Base-by-base conservation (phyloP, 2,888 invertebrate genomes). In the Drosophila leonis region DNA sequence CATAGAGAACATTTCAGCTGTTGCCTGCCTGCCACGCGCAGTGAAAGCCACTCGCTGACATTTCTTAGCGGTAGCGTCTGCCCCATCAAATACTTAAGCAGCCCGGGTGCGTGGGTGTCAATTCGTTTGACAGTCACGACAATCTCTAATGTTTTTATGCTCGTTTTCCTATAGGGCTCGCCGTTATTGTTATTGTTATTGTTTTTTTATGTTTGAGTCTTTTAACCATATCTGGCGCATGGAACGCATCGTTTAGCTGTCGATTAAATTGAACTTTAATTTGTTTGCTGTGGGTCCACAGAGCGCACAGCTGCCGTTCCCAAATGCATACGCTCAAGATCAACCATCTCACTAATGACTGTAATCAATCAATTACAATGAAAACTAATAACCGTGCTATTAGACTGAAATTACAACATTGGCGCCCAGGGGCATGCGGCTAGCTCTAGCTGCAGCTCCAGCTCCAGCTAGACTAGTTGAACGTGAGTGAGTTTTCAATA, bases 311-410 rank as follows among this genome's bases (percentile, higher is more conserved):
- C 72, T 72, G 72, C 57, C 73, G 71, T 39, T 33, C 27, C 63
- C 62, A 61, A 54, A 48, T 66, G 57, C 65, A 65, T 59, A 57
- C 55, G 61, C 67, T 79, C 73, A 55, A 65, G 70, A 81, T 77
- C 69, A 42, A 42, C 66, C 65, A 72, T 60, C 75, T 56, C 41
- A 61, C 68, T 81, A 81, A 81, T 79, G 77, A 67, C 78, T 57
- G 75, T 72, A 79, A 88, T 85, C 84, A 88, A 88, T 83, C 84
- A 85, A 84, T 88, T 84, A 86, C 70, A 79, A 73, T 79, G 80
- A 57, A 78, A 88, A 81, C 79, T 79, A 88, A 84, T 88, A 88
- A 72, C 79, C 86, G 59, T 31, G 82, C 87, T 65, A 88, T 85
- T 86, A 85, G 68, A 71, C 59, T 68, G 67, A 79, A 75, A 75